Base-by-base conservation (phyloP, 2,113 vertebrate species). In the Platichthys stellatus region DNA sequence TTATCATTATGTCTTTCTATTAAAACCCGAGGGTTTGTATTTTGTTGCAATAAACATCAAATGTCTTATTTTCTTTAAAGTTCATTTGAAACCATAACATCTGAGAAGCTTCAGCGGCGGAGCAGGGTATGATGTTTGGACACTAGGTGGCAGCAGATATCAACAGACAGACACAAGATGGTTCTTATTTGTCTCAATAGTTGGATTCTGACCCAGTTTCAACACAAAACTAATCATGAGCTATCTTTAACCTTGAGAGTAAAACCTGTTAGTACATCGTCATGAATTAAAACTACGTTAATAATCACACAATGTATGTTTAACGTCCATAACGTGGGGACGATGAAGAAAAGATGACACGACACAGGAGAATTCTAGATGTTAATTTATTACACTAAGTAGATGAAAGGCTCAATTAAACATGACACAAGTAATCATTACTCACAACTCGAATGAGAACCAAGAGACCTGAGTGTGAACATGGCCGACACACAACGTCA, bases 351-450 rank as follows among this genome's bases (percentile, higher is more conserved):
- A 31, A 67, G 0, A 1, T 24, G 13, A 3, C 40, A 43, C 10
- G 13, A 43, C 40, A 43, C 40, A 3, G 45, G 2, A 43, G 2
- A 26, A 21, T 21, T 3, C 0, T 54, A 21, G 9, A 54, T 57
- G 53, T 54, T 31, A 61, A 71, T 88, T 88, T 91, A 90, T 89
- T 88, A 64, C 62, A 82, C 66, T 80, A 86, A 77, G 23, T 65
- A 31, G 31, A 80, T 0, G 5, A 78, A 74, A 78, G 17, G 43
- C 57, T 87, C 7, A 76, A 63, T 51, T 81, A 28, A 74, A 81
- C 54, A 70, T 67, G 54, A 62, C 43, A 82, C 69, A 88, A 82
- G 81, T 51, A 40, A 62, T 56, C 63, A 67, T 73, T 38, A 83
- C 24, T 80, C 59, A 83, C 53, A 88, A 63, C 40, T 13, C 2